Evolutionary conservation across 2,113 vertebrate species (phyloP).

Genomic region (Oophaga pumilio): DNA sequence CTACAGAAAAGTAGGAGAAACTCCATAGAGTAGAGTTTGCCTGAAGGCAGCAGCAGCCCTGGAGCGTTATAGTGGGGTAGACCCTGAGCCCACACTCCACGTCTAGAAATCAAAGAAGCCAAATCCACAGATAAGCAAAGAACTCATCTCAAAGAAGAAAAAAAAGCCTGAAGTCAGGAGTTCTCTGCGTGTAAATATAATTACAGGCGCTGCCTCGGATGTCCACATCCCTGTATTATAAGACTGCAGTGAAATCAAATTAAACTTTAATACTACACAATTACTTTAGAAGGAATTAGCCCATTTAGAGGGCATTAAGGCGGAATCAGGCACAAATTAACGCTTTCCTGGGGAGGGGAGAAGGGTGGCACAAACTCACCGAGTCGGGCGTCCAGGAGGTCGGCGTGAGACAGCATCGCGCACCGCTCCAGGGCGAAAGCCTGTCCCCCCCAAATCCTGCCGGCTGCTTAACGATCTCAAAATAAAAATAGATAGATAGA

Average conservation of each 20-base stretch:
- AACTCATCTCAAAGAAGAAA: slow-evolving; percentile 40
- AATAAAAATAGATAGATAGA: slow-evolving; percentile 79
- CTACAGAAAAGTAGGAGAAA: background rate
- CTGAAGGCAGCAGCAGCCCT: background rate
- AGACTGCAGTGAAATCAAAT: slow-evolving; percentile 90
- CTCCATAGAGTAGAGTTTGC: background rate
- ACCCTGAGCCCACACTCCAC: no score
- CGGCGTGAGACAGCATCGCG: slow-evolving; percentile 98
- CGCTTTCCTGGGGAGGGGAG: slow-evolving; percentile 69
- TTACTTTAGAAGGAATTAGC: slow-evolving; percentile 95
- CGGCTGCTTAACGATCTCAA: slow-evolving; percentile 93
- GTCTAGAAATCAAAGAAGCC: background rate
- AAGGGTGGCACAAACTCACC: slow-evolving; percentile 86
- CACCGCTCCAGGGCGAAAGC: slow-evolving; percentile 94
- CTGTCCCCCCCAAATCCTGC: slow-evolving; percentile 87
- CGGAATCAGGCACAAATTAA: slow-evolving; percentile 91
- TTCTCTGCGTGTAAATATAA: background rate
- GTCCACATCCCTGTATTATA: slow-evolving; percentile 70
- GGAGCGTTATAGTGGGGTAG: background rate
- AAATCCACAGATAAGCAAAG: slow-evolving; percentile 1
- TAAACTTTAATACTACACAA: slow-evolving; percentile 92
- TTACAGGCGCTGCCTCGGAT: slow-evolving; percentile 59
- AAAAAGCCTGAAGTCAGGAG: slow-evolving; percentile 6
- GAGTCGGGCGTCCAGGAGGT: slow-evolving; percentile 99
- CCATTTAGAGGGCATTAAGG: slow-evolving; percentile 88